Evolutionary conservation across 2,888 invertebrate species (phyloP), one percentile per base, ranked within the genome.

Genomic region (Drosophila monieri): DNA sequence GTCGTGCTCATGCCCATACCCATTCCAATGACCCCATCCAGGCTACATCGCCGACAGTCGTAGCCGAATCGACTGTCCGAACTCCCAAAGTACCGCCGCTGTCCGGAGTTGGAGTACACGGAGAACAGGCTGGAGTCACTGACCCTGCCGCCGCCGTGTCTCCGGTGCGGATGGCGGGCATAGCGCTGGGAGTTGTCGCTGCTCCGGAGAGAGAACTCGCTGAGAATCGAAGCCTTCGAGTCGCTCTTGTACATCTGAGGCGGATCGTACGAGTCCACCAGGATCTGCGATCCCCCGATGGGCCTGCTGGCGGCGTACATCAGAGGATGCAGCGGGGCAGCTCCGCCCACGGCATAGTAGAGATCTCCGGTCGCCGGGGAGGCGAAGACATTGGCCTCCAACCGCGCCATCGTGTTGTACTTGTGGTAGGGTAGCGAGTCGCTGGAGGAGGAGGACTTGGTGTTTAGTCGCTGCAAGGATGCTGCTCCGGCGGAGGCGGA

Each of bases 381-480:
- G 10, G 88, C 60, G 47, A 78, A 76, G 25, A 84, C 74, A 53
- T 80, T 84, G 1, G 89, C 87, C 66, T 90, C 90, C 30, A 90
- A 69, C 1, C 89, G 80, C 0, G 89, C 84, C 79, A 90, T 85
- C 3, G 90, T 90, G 43, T 90, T 90, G 60, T 88, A 90, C 58
- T 91, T 91, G 59, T 91, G 76, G 35, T 85, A 74, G 15, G 91
- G 90, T 54, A 92, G 61, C 3, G 91, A 92, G 70, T 92, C 92
- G 58, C 91, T 92, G 2, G 92, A 92, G n/a, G 91, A 91, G n/a
- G 91, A 92, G 0, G 92, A 92, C 74, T 92, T 92, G 3, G 91
- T 85, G 53, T 90, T 90, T 44, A 90, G 78, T 49, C 85, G 86
- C 46, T 84, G 81, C 76, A 81, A 72, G 4, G 78, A 57, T 2